Base-by-base conservation (phyloP, 2,797 vertebrate species). In the Macrochelys suwanniensis region DNA sequence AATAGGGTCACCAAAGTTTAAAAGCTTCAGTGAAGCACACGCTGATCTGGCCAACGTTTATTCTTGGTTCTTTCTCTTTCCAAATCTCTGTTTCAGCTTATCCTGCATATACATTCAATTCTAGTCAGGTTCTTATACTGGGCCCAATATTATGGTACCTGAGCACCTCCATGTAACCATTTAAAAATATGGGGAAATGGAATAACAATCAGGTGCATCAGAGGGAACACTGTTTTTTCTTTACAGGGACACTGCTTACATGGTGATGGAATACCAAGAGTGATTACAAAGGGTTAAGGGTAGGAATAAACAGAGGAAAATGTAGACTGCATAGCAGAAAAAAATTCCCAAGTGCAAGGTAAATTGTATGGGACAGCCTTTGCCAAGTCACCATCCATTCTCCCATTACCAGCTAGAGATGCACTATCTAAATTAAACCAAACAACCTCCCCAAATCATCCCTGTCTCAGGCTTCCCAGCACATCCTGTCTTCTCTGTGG, bases 161-260 rank as follows among this genome's bases (percentile, higher is more conserved):
- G 84, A 96, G 82, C 37, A 42, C 0, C 91, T 87, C 28, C 84
- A 82, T 9, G 47, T 59, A 90, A 81, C 90, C 57, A 80, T 89
- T 88, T 87, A 95, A 96, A 97, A 56, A 88, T 15, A 74, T 5
- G 42, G 57, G 87, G 89, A 96, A 92, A 54, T 50, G 49, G 49
- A 50, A 13, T 54, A 54, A 54, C 23, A 54, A 54, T 23, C 53
- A 15, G 31, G 59, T 16, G 59, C 31, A 61, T 33, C 12, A 61
- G 59, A 31, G 28, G 59, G 59, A 61, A 61, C 59, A 33, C 13
- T 61, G 59, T 33, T 61, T 15, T 61, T 61, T 57, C 10, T 26
- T 25, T 61, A 61, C 13, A 13, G 59, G 59, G 59, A 33, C 59
- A 61, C 59, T 61, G 59, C 31, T 31, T 61, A 31, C 59, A 16